These are phyloP conservation scores for Microplitis manilae DNA, from an alignment of 2,888 invertebrate species.

Conservation along the genomic window DNA sequence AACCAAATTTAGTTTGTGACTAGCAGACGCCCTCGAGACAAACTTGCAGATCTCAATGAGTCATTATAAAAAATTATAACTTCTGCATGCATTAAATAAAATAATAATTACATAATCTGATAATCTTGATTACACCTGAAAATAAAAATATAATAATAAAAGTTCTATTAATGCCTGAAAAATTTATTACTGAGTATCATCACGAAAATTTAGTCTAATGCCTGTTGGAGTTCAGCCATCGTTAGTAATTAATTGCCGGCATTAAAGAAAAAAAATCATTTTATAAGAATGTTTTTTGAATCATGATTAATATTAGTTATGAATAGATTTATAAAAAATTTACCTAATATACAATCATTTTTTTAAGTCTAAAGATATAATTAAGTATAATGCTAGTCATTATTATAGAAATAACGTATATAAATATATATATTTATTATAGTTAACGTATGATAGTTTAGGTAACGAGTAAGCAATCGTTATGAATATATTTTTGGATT, in stretches of 20 bases:
- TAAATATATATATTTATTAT: no score
- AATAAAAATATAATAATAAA: background rate
- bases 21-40: conserved; percentile 69
- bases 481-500: no score
- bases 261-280: no score
- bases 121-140: background rate
- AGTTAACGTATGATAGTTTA: no score
- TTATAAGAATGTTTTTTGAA: no score
- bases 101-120: background rate
- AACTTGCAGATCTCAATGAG: conserved; percentile 50
- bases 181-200: background rate
- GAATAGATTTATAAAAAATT: no score
- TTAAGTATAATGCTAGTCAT: no score
- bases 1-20: conserved; percentile 70
- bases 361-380: no score
- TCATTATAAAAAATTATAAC: conserved; percentile 39
- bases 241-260: background rate
- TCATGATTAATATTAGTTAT: no score
- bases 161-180: background rate
- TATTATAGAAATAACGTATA: no score
- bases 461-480: no score
- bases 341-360: no score
- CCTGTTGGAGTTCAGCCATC: background rate
- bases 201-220: background rate
- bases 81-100: background rate